Percentiles rank a stretch among this genome's conserved stretches.
These are phyloP conservation scores for Gerris lacustris DNA, from an alignment of 2,888 invertebrate genomes.

Conservation along the genomic window DNA sequence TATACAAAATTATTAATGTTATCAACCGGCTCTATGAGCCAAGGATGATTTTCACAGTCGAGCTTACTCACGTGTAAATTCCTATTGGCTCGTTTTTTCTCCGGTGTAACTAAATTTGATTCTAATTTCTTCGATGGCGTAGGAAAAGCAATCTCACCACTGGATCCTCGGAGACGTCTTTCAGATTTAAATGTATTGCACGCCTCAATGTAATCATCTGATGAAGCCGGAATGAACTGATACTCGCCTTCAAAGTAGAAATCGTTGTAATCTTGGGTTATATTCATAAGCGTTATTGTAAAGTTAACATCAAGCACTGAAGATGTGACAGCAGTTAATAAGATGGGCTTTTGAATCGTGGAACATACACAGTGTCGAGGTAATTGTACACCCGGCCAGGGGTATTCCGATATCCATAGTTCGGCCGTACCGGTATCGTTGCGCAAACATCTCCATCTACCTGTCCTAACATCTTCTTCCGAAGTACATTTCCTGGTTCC, in stretches of 20 bases:
- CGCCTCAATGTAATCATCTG: conserved; percentile 41
- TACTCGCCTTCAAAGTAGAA: conserved; percentile 55
- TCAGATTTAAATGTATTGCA: conserved; percentile 56
- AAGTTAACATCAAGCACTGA: conserved; percentile 60
- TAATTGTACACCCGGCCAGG: conserved; percentile 54
- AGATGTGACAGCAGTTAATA: conserved; percentile 55
- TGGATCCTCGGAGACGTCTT: conserved; percentile 52
- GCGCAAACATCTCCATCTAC: conserved; percentile 54
- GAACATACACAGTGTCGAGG: conserved; percentile 62
- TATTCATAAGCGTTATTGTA: conserved; percentile 63
- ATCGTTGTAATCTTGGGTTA: conserved; percentile 65
- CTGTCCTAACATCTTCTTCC: conserved; percentile 49
- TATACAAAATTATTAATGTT: conserved; percentile 56
- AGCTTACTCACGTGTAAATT: conserved; percentile 41
- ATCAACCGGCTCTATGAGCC: conserved; percentile 65
- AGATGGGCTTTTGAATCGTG: conserved; percentile 51
- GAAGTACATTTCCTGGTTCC: conserved; percentile 56
- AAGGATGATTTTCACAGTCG: conserved; percentile 57
- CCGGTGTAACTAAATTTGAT: conserved; percentile 35
- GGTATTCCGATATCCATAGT: conserved; percentile 54
- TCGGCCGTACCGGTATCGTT: conserved; percentile 41
- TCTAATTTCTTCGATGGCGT: conserved; percentile 40
- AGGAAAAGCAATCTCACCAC: conserved; percentile 57
- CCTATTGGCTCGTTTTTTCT: conserved; percentile 21
- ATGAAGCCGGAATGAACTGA: conserved; percentile 40